Evolutionary conservation across 2,797 vertebrate genomes (phyloP), one percentile per base, ranked within the genome.

Genomic region (Alca torda): DNA sequence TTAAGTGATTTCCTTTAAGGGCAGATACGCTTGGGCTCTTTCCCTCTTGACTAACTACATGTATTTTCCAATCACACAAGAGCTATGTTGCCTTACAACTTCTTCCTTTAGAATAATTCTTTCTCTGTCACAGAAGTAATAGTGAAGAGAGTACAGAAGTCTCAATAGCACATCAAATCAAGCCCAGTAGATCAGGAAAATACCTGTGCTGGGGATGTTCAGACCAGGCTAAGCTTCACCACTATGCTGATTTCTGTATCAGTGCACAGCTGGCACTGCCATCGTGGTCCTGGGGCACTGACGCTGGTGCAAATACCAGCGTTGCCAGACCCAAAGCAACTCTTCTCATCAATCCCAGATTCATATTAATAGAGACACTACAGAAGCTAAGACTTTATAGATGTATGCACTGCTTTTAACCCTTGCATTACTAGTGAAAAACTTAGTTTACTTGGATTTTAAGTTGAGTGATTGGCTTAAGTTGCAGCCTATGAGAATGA

Each of bases 231-330:
- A 15, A n/a, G 33, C 63, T 53, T 39, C 46, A 14, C 7, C 24
- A 6, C 46, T 9, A 6, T 1, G 2, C 39, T 33, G 37, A 14
- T 2, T 33, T n/a, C 53, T 16, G 26, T 4, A 17, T 3, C 50
- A 8, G n/a, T 4, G 31, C 31, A 10, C 13, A 11, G 26, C 43
- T n/a, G 41, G 41, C 33, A 26, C n/a, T 11, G 35, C 26, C 60
- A 11, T 2, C 4, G 12, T 1, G 25, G 9, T 33, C n/a, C 64
- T 31, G 35, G 20, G 24, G 19, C 51, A 41, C n/a, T 8, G 12
- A 19, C 31, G 3, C 28, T 25, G 45, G 26, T 28, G 23, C 39
- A 23, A 41, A 23, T 14, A 43, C 18, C 37, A 21, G 31, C 1
- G 4, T 33, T 45, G 20, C 23, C 63, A 89, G 48, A 31, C 23